Percentiles rank a stretch among this genome's conserved stretches.
Conservation (phyloP, 2,888 invertebrate genomes). For the Ommatoiulus sabulosus region DNA sequence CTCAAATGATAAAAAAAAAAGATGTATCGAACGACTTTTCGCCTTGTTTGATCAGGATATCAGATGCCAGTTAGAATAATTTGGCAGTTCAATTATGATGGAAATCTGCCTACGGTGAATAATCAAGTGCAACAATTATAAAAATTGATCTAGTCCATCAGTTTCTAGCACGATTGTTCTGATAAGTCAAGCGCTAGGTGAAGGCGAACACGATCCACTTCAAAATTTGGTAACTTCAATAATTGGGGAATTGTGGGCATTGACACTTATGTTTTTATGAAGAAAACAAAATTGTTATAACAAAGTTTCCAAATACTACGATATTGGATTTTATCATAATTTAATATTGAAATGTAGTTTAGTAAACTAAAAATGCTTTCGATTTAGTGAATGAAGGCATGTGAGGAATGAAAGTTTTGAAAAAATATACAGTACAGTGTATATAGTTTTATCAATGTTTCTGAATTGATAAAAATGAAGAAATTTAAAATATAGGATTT, state of each 20-base stretch:
- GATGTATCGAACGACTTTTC: constrained; percentile 3
- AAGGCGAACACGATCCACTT: background rate
- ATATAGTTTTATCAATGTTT: too few relatives aligned
- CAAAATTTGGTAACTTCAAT: background rate
- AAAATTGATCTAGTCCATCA: constrained; percentile 6
- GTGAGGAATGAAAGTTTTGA: too few relatives aligned
- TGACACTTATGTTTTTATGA: background rate
- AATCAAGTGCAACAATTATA: background rate
- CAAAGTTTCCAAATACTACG: too few relatives aligned
- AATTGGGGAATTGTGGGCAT: background rate
- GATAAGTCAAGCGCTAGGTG: background rate
- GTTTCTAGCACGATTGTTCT: background rate
- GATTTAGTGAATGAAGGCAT: too few relatives aligned
- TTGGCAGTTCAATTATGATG: constrained; percentile 36
- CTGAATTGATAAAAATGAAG: too few relatives aligned
- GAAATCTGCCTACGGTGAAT: constrained; percentile 12
- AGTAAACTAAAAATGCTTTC: too few relatives aligned
- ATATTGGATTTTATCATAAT: too few relatives aligned
- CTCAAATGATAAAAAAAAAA: constrained; percentile 26
- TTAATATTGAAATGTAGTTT: too few relatives aligned
- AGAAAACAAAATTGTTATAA: too few relatives aligned
- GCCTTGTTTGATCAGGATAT: constrained; percentile 35
- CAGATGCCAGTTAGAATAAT: background rate
- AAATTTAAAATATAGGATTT: too few relatives aligned
- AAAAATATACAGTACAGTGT: too few relatives aligned